Evolutionary conservation across 2,797 vertebrate species (phyloP), one percentile per base, ranked within the genome.

Genomic region (Lepilemur ruficaudatus): DNA sequence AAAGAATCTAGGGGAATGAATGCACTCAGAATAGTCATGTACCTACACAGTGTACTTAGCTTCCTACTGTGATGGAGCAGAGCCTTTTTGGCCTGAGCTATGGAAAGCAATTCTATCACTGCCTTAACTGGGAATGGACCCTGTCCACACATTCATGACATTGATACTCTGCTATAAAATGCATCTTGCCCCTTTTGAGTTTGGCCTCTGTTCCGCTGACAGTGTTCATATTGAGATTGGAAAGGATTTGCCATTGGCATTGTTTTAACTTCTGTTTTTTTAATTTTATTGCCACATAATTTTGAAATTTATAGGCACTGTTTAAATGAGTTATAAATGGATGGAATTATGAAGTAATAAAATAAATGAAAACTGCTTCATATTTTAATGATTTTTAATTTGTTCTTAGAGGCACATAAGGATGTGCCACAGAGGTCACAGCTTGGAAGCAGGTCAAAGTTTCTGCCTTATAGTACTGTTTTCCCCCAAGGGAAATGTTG

Each of bases 341-440:
- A 35, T 78, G 28, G 61, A 97, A 91, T 97, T 98, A 95, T 98
- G 48, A 97, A 97, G 73, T 83, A 96, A 96, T 94, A 97, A 93
- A 97, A 96, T 76, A 97, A 98, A 97, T 98, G 82, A 96, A 86
- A 97, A 96, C 11, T 94, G 70, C 57, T 96, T 96, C 55, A 96
- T 94, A 91, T 75, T 93, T 97, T 92, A 97, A 97, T 97, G 79
- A 93, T 94, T 93, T 98, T 98, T 95, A 97, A 97, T 98, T 97
- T 97, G 22, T 84, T 98, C 93, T 87, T 93, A 93, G 80, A 92
- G 97, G 96, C 9, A 98, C 25, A 23, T 18, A 97, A 97, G 92
- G 93, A 96, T 73, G 55, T 93, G 65, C 17, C 30, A 79, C 30
- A 35, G 28, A 22, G 41, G 65, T 94, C 69, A 91, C 12, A 78